Percentiles rank a stretch among this genome's conserved stretches.
Evolutionary conservation across 37 sponge, comb jelly and placozoan species (phyloP).

Genomic region (Theonella swinhoei): DNA sequence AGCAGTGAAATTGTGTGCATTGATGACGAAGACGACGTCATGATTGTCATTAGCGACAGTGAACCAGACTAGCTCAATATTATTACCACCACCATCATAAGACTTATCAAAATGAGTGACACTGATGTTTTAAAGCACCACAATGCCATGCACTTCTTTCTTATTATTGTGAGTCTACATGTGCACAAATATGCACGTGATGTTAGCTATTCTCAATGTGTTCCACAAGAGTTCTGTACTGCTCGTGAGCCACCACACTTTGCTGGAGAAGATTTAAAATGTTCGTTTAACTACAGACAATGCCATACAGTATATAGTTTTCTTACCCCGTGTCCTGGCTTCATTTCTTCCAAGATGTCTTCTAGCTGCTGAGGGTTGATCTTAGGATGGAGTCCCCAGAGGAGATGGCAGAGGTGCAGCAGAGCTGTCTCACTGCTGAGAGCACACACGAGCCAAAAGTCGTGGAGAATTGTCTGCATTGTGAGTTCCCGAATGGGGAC

Average conservation of each 20-base stretch:
- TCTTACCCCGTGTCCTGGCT: slow-evolving; percentile 52
- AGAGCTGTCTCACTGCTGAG: slow-evolving; percentile 50
- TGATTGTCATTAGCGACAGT: neutral
- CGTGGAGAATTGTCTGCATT: slow-evolving; percentile 30
- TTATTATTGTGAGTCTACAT: neutral
- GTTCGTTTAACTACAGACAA: neutral
- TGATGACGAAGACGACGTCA: neutral
- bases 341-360: slow-evolving; percentile 53
- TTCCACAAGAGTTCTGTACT: slow-evolving; percentile 56
- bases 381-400: slow-evolving; percentile 45
- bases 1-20: neutral
- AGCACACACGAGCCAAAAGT: slow-evolving; percentile 71
- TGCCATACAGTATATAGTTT: too few species aligned
- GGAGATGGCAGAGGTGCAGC: slow-evolving; percentile 53
- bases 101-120: neutral
- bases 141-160: neutral
- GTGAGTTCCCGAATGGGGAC: slow-evolving; percentile 32
- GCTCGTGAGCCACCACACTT: slow-evolving; percentile 50
- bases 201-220: slow-evolving; percentile 21
- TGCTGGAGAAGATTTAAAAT: slow-evolving; percentile 16
- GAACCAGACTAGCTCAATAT: neutral
- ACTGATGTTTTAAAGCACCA: neutral
- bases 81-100: too few species aligned
- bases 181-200: neutral
- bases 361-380: slow-evolving; percentile 25